These are phyloP conservation scores for Desoria tigrina DNA, from an alignment of 2,888 invertebrate species.

Conservation along the genomic window DNA sequence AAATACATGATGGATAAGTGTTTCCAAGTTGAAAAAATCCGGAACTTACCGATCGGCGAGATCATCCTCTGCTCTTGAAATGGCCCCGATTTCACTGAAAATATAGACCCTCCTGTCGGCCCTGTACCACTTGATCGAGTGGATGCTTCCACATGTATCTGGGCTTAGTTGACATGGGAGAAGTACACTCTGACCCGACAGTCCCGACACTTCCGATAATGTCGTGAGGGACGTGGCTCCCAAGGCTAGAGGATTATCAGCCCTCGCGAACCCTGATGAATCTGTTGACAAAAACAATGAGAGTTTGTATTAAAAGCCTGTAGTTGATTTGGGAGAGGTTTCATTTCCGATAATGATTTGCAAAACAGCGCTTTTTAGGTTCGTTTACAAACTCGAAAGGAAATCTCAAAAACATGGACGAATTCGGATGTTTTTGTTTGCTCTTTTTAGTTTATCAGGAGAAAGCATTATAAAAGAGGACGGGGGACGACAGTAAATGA, in stretches of 20 bases:
- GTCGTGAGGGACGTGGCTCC: slow-evolving; percentile 41
- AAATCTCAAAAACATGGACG: no score
- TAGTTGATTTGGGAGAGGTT: neutral
- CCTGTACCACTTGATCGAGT: slow-evolving; percentile 82
- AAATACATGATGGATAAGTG: neutral
- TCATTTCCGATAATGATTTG: neutral
- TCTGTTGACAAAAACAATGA: slow-evolving; percentile 25
- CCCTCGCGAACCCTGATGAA: slow-evolving; percentile 25
- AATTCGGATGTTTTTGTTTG: no score
- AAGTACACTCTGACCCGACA: slow-evolving; percentile 70
- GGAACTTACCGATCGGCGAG: slow-evolving; percentile 69
- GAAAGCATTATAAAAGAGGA: neutral
- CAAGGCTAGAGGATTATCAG: slow-evolving; percentile 31
- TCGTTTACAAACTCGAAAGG: no score
- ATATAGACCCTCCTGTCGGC: slow-evolving; percentile 73
- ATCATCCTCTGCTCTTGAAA: slow-evolving; percentile 70
- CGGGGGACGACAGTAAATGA: neutral
- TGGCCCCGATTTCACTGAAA: slow-evolving; percentile 69
- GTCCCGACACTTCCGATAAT: slow-evolving; percentile 65
- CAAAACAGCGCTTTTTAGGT: neutral
- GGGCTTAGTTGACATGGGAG: slow-evolving; percentile 71
- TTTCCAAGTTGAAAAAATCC: neutral
- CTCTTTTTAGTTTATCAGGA: no score
- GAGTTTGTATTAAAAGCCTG: neutral
- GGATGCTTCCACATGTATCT: slow-evolving; percentile 73